phyloP scores from a whole-genome alignment of 2,888 invertebrate species.

The Trimorus sp. region DNA sequence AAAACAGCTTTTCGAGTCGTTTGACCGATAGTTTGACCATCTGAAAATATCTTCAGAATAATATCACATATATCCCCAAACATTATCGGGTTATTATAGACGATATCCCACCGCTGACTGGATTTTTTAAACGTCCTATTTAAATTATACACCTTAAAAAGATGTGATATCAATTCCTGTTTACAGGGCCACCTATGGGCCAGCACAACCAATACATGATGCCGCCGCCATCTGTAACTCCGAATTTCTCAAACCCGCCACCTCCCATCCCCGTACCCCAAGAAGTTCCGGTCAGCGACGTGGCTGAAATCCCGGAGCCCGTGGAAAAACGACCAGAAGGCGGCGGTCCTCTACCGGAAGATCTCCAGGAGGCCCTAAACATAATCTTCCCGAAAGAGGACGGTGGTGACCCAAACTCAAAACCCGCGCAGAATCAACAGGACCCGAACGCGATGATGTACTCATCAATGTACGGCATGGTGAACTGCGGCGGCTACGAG shows the following conservation, averaged over 20 bases:
- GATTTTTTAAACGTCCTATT: too few relatives aligned
- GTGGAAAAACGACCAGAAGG: slow-evolving; percentile 81
- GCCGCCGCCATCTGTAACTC: slow-evolving; percentile 60
- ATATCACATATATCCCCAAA: too few relatives aligned
- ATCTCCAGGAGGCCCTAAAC: slow-evolving; percentile 86
- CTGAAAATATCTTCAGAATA: too few relatives aligned
- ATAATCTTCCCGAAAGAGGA: slow-evolving; percentile 85
- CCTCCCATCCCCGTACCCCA: slow-evolving; percentile 67
- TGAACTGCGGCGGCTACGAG: slow-evolving; percentile 78
- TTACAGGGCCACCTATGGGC: slow-evolving; percentile 25
- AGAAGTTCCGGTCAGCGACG: slow-evolving; percentile 71
- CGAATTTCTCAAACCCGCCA: slow-evolving; percentile 77
- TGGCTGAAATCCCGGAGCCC: slow-evolving; percentile 81
- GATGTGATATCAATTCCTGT: too few relatives aligned
- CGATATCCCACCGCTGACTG: too few relatives aligned
- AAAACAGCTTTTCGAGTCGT: too few relatives aligned
- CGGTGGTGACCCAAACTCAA: slow-evolving; percentile 67
- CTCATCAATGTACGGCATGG: slow-evolving; percentile 79
- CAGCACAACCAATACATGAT: slow-evolving; percentile 69
- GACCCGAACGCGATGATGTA: slow-evolving; percentile 77
- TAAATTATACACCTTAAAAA: too few relatives aligned
- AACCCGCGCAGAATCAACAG: slow-evolving; percentile 71
- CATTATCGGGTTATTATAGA: too few relatives aligned
- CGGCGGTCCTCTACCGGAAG: slow-evolving; percentile 84
- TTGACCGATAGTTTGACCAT: too few relatives aligned